Evolutionary conservation across 1,140 invertebrate genomes (phyloP).

Genomic region (Hyposmocoma kahamanoa): DNA sequence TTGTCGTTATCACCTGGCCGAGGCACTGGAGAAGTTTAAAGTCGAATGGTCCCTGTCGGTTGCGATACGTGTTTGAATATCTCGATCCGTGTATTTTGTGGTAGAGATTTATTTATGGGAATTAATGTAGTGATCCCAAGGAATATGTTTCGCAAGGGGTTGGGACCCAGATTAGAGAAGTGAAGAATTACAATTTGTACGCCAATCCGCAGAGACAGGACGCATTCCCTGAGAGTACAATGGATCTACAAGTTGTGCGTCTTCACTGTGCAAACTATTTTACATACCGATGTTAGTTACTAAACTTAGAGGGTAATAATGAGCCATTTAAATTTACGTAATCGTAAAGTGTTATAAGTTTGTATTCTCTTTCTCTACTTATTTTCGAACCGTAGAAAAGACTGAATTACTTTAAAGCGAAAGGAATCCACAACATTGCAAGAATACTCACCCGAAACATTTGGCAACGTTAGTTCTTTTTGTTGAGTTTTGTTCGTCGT

Average conservation of each 20-base stretch:
- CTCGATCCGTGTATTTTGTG: background rate
- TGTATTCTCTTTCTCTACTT: conserved; percentile 45
- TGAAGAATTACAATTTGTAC: conserved; percentile 32
- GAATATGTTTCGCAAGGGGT: conserved; percentile 36
- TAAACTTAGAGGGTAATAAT: conserved; percentile 54
- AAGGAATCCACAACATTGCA: conserved; percentile 45
- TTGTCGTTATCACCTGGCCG: conserved; percentile 33
- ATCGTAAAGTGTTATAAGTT: conserved; percentile 40
- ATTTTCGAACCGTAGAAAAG: conserved; percentile 65
- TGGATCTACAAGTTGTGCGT: conserved; percentile 28
- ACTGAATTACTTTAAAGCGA: conserved; percentile 50
- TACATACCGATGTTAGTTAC: conserved; percentile 69
- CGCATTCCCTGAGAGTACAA: conserved; percentile 17
- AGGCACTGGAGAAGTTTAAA: conserved; percentile 23
- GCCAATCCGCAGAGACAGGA: background rate
- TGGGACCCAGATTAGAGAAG: conserved; percentile 27
- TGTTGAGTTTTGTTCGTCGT: conserved; percentile 35
- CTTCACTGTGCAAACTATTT: conserved; percentile 54
- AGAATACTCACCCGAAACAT: conserved; percentile 59
- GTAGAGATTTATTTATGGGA: background rate
- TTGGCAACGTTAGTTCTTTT: conserved; percentile 46
- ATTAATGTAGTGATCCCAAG: background rate
- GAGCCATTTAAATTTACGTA: conserved; percentile 59
- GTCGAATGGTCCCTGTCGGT: conserved; percentile 26
- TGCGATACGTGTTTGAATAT: conserved; percentile 30